Percentiles rank a stretch among this genome's conserved stretches.
phyloP scores from a whole-genome alignment of 2,888 invertebrate genomes.

The Axea sp. region DNA sequence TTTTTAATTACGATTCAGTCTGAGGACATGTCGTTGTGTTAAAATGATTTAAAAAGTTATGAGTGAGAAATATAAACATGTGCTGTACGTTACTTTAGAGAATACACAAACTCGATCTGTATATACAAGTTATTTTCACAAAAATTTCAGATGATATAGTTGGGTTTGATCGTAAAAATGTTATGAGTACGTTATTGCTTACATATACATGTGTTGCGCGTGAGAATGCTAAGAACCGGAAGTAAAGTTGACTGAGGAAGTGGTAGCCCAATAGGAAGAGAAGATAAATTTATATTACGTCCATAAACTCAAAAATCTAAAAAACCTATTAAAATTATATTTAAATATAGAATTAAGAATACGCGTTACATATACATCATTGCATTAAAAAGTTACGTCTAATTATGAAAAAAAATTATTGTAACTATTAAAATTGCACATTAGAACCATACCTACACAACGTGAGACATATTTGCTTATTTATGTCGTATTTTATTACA shows the following conservation, averaged over 20 bases:
- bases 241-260: slow-evolving; percentile 66
- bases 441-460: too few relatives aligned
- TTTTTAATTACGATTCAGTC: slow-evolving; percentile 9
- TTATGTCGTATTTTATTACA: too few relatives aligned
- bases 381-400: too few relatives aligned
- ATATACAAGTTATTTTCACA: slow-evolving; percentile 41
- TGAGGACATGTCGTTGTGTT: slow-evolving; percentile 1
- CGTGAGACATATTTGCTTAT: too few relatives aligned
- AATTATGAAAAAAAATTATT: too few relatives aligned
- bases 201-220: slow-evolving; percentile 64
- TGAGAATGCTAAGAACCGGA: slow-evolving; percentile 70
- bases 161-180: slow-evolving; percentile 71
- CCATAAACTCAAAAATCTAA: slow-evolving; percentile 41
- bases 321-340: too few relatives aligned
- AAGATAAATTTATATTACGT: slow-evolving; percentile 50
- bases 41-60: slow-evolving; percentile 19
- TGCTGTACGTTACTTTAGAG: slow-evolving; percentile 2
- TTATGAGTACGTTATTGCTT: slow-evolving; percentile 72
- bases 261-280: slow-evolving; percentile 62
- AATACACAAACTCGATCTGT: slow-evolving; percentile 4
- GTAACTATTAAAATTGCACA: too few relatives aligned
- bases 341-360: too few relatives aligned
- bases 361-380: too few relatives aligned
- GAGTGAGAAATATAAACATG: slow-evolving; percentile 12
- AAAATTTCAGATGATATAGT: slow-evolving; percentile 54